A percentile compares a stretch with the other conserved stretches of the same genome.
phyloP scores from a whole-genome alignment of 2,113 vertebrate species.

The Cavia aperea region DNA sequence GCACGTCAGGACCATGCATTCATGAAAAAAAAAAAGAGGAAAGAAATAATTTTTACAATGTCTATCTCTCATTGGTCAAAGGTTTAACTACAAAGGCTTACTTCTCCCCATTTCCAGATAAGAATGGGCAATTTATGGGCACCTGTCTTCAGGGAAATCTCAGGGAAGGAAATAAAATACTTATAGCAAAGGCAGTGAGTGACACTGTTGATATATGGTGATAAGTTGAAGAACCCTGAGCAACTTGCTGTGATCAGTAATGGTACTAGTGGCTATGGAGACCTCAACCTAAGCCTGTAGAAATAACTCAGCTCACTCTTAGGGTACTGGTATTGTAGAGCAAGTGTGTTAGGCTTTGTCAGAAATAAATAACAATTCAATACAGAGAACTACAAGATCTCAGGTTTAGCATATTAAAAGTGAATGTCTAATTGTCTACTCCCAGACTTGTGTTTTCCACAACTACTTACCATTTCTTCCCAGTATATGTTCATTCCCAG shows the following conservation, averaged over 20 bases:
- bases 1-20: neutral
- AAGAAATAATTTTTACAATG: neutral
- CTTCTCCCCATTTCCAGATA: neutral
- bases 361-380: neutral
- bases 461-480: neutral
- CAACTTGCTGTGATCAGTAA: neutral
- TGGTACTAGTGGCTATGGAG: neutral
- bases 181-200: neutral
- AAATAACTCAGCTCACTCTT: neutral
- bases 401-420: neutral
- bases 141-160: neutral
- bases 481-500: neutral
- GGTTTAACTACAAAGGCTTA: neutral
- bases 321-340: neutral
- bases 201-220: neutral
- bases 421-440: neutral
- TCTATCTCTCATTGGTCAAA: neutral
- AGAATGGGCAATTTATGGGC: neutral
- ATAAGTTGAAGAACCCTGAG: neutral
- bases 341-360: neutral
- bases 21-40: neutral
- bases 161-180: neutral
- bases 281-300: neutral
- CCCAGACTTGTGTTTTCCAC: neutral
- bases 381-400: neutral